Conservation (phyloP, 2,888 invertebrate species). For the Spilosoma lubricipeda region DNA sequence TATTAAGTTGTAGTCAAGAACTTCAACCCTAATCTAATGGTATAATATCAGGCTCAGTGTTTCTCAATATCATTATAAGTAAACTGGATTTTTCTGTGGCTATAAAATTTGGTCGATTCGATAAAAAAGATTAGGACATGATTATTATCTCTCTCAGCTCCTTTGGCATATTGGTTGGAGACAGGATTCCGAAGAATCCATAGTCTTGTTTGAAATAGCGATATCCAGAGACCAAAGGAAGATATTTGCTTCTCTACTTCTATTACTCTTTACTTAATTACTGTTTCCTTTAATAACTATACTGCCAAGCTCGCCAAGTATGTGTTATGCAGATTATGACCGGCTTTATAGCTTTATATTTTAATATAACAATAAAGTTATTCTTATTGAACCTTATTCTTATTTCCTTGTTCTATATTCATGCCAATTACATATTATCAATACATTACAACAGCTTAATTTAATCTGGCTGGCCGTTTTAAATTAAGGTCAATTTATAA, state of each 20-base stretch:
- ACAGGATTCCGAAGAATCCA: too few relatives aligned
- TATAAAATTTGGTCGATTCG: too few relatives aligned
- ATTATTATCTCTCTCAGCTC: too few relatives aligned
- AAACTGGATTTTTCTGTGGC: too few relatives aligned
- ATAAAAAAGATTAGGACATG: too few relatives aligned
- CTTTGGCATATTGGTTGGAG: too few relatives aligned
- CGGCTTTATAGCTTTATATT: not conserved
- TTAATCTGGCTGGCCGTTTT: slow-evolving; percentile 49
- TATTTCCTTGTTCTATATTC: not conserved
- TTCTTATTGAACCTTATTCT: not conserved
- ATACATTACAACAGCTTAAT: slow-evolving; percentile 56
- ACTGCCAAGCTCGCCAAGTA: not conserved
- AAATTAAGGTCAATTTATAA: slow-evolving; percentile 71
- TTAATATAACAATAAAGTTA: not conserved
- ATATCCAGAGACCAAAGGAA: too few relatives aligned
- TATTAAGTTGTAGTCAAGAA: not conserved
- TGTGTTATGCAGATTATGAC: not conserved
- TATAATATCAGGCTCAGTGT: too few relatives aligned
- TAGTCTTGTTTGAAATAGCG: too few relatives aligned
- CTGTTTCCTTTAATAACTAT: not conserved
- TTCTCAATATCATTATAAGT: too few relatives aligned
- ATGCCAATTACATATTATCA: slow-evolving; percentile 35
- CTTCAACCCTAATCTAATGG: not conserved
- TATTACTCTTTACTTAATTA: too few relatives aligned
- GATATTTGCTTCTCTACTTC: too few relatives aligned